These are phyloP conservation scores for Scotopteryx bipunctaria DNA, from an alignment of 2,888 invertebrate genomes.

Conservation along the genomic window DNA sequence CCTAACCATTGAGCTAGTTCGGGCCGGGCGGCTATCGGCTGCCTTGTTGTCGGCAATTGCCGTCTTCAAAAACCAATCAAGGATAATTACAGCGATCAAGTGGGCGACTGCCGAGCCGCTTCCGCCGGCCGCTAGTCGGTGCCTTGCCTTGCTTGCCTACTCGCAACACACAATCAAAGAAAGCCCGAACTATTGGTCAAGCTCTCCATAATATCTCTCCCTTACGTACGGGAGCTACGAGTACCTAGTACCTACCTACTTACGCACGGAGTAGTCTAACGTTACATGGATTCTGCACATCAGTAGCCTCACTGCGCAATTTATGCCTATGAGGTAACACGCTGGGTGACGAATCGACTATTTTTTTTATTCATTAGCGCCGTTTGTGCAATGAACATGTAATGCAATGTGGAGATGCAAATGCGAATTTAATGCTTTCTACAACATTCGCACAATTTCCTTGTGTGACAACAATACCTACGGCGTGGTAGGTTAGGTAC, in stretches of 20 bases:
- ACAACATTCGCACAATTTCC: slow-evolving; percentile 6
- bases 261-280: not conserved
- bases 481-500: too few relatives aligned
- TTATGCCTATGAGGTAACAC: not conserved
- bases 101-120: slow-evolving; percentile 15
- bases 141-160: too few relatives aligned
- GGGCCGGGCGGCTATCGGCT: slow-evolving; percentile 6
- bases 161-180: too few relatives aligned
- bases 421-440: slow-evolving; percentile 40
- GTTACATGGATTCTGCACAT: not conserved
- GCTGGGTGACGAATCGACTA: not conserved
- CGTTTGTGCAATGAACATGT: slow-evolving; percentile 2
- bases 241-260: not conserved
- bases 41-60: slow-evolving; percentile 44
- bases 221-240: too few relatives aligned
- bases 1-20: slow-evolving; percentile 1
- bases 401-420: slow-evolving; percentile 13
- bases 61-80: slow-evolving; percentile 52
- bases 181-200: too few relatives aligned
- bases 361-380: not conserved
- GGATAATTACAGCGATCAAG: slow-evolving; percentile 45
- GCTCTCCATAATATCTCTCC: too few relatives aligned
- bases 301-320: not conserved
- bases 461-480: slow-evolving; percentile 15
- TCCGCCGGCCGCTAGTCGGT: not conserved